phyloP scores from a whole-genome alignment of 2,113 vertebrate species.

The Turnix velox region DNA sequence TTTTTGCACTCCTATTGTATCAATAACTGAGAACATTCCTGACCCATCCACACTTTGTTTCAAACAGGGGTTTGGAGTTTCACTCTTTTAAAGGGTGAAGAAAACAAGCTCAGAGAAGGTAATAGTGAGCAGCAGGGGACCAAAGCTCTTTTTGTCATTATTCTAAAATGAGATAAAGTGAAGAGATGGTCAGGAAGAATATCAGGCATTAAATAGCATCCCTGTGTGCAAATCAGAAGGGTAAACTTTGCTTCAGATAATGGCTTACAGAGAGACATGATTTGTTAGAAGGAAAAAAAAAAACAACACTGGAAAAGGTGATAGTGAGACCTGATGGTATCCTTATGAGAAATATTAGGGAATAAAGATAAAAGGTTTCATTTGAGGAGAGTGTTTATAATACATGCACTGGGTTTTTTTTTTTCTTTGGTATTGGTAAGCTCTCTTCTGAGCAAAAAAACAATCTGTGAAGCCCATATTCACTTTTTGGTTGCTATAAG shows the following conservation, averaged over 20 bases:
- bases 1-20: background rate
- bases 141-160: conserved; percentile 38
- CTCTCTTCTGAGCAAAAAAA: background rate
- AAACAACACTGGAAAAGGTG: background rate
- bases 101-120: conserved; percentile 12
- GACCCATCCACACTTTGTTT: background rate
- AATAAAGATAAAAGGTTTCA: background rate
- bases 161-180: conserved; percentile 26
- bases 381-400: background rate
- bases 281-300: background rate
- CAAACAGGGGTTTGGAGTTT: background rate
- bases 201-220: conserved; percentile 23
- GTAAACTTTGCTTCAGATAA: conserved; percentile 46
- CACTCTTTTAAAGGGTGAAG: background rate
- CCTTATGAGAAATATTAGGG: conserved; percentile 2
- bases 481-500: background rate
- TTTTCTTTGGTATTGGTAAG: background rate
- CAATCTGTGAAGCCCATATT: background rate
- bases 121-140: conserved; percentile 26
- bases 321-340: background rate
- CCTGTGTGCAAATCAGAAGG: conserved; percentile 26
- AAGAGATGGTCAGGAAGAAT: conserved; percentile 24
- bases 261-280: background rate
- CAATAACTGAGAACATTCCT: background rate
- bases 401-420: background rate